Evolutionary conservation across 2,888 invertebrate genomes (phyloP).

Genomic region (Nomada hirtipes): DNA sequence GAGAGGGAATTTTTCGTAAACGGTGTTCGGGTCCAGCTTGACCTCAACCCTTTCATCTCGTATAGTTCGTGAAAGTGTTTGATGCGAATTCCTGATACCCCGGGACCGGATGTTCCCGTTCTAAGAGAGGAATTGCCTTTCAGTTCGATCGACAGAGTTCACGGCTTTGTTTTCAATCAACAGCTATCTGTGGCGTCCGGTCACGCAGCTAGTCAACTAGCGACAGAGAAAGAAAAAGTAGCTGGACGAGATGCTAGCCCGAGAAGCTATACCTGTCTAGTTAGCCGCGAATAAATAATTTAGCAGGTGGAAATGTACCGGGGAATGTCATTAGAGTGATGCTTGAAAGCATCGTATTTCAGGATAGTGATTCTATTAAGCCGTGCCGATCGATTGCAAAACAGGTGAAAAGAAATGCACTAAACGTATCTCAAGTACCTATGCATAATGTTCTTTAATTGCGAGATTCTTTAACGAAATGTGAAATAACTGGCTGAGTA

Average conservation of each 20-base stretch:
- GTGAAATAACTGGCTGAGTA: neutral
- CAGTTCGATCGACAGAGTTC: slow-evolving; percentile 49
- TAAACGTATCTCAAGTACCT: neutral
- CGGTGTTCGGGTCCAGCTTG: slow-evolving; percentile 2
- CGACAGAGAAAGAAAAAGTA: slow-evolving; percentile 47
- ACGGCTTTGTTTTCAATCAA: slow-evolving; percentile 58
- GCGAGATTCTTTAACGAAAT: too few relatives aligned
- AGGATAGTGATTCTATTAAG: neutral
- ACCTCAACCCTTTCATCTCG: slow-evolving; percentile 37
- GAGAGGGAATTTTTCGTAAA: neutral
- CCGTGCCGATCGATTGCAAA: neutral
- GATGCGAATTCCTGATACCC: slow-evolving; percentile 33
- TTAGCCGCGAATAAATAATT: neutral
- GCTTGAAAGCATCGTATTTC: neutral
- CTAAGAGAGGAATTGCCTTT: slow-evolving; percentile 41
- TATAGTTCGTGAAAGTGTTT: slow-evolving; percentile 49
- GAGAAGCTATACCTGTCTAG: slow-evolving; percentile 9
- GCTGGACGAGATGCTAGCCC: slow-evolving; percentile 15
- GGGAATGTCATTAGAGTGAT: neutral
- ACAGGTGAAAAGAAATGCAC: neutral
- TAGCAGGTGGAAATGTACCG: neutral
- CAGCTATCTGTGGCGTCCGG: slow-evolving; percentile 68
- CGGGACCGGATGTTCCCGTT: slow-evolving; percentile 47
- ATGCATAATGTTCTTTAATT: too few relatives aligned
- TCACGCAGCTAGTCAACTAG: slow-evolving; percentile 71